Conservation (phyloP, 2,888 invertebrate species). For the Eupeodes luniger region DNA sequence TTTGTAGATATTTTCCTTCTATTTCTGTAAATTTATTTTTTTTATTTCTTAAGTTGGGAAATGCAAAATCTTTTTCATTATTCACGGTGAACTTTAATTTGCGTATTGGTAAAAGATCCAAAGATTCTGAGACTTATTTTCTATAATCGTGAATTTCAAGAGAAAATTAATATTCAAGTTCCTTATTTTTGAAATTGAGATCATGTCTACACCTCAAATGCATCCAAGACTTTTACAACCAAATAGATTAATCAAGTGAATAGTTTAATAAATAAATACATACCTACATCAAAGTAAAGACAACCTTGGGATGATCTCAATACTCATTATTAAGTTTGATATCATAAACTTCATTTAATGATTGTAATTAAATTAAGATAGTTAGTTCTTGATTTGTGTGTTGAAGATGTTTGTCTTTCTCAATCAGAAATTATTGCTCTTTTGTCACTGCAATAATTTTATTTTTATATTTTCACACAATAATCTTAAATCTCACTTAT, state of each 20-base stretch:
- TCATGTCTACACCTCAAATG: too few relatives aligned
- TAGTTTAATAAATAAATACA: not conserved
- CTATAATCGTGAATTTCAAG: too few relatives aligned
- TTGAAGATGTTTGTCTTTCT: not conserved
- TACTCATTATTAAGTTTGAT: not conserved
- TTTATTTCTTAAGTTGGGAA: too few relatives aligned
- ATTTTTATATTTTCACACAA: constrained; percentile 11
- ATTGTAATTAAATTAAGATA: not conserved
- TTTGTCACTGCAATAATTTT: not conserved
- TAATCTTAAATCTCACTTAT: not conserved
- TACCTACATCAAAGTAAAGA: not conserved
- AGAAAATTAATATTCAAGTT: too few relatives aligned
- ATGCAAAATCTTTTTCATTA: too few relatives aligned
- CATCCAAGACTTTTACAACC: too few relatives aligned
- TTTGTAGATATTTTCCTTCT: too few relatives aligned
- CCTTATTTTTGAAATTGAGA: too few relatives aligned
- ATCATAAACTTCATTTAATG: constrained; percentile 8
- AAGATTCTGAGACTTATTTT: too few relatives aligned
- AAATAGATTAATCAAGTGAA: not conserved
- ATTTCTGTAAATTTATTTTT: too few relatives aligned
- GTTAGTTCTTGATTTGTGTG: constrained; percentile 2
- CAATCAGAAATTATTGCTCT: constrained; percentile 16
- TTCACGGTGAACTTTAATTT: too few relatives aligned
- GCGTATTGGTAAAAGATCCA: too few relatives aligned
- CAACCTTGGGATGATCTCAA: constrained; percentile 8